phyloP scores from a whole-genome alignment of 2,888 invertebrate species.

The Ophraella communa region DNA sequence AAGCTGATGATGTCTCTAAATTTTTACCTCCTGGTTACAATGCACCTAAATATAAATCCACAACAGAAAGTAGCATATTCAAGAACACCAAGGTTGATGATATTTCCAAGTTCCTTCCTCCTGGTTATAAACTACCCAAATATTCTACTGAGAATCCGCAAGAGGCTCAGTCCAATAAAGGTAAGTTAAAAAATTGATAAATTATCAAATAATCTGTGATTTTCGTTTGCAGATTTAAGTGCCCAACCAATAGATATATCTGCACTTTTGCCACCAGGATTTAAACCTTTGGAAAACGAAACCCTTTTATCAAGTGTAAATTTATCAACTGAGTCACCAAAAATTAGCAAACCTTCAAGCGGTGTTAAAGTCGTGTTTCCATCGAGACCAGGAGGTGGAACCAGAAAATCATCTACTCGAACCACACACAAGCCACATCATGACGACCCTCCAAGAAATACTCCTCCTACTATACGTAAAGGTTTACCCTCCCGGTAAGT shows the following conservation, averaged over 20 bases:
- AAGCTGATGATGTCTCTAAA: constrained; percentile 53
- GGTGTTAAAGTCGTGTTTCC: constrained; percentile 79
- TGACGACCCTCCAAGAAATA: constrained; percentile 55
- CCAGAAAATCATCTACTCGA: constrained; percentile 61
- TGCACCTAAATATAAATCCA: constrained; percentile 28
- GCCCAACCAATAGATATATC: constrained; percentile 49
- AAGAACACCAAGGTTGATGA: constrained; percentile 55
- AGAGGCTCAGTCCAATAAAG: constrained; percentile 8
- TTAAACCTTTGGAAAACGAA: constrained; percentile 5
- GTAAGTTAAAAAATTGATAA: neutral
- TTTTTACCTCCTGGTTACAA: constrained; percentile 55
- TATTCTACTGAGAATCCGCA: constrained; percentile 2
- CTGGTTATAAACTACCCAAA: constrained; percentile 60
- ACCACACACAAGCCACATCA: constrained; percentile 42
- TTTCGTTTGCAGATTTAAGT: constrained; percentile 10
- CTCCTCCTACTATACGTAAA: constrained; percentile 76
- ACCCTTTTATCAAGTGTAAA: constrained; percentile 59
- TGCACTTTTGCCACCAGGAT: constrained; percentile 55
- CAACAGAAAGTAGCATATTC: constrained; percentile 30
- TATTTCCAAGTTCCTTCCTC: constrained; percentile 57
- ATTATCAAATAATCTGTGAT: neutral
- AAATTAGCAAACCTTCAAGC: constrained; percentile 64
- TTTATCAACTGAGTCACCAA: constrained; percentile 55
- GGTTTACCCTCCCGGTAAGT: constrained; percentile 81
- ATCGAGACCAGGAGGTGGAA: constrained; percentile 71